phyloP scores from a whole-genome alignment of 2,797 vertebrate species.

The Epinephelus awoara region DNA sequence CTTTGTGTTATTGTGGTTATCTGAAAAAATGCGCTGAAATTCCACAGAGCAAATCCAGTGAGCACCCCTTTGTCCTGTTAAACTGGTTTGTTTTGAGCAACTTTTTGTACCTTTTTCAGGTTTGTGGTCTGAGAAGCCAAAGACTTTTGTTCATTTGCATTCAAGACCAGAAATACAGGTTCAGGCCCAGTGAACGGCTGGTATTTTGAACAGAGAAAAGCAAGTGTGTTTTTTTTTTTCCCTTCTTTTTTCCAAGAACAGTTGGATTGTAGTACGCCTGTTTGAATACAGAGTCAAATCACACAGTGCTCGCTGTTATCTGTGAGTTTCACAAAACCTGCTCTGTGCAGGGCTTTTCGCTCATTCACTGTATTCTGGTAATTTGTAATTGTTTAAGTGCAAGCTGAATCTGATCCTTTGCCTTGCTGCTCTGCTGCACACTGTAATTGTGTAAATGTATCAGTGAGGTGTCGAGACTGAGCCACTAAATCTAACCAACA shows the following conservation, averaged over 20 bases:
- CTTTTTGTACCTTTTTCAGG: constrained; percentile 37
- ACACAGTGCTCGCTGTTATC: constrained; percentile 12
- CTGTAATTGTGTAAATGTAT: constrained; percentile 8
- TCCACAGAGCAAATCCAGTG: neutral
- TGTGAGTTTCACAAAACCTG: neutral
- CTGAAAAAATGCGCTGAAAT: neutral
- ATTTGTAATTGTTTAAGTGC: constrained; percentile 23
- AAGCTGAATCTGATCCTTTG: constrained; percentile 1
- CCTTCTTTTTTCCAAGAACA: neutral
- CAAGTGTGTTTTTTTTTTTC: neutral
- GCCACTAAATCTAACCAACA: neutral
- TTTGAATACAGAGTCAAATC: constrained; percentile 8
- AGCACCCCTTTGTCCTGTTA: neutral
- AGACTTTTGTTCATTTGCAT: constrained; percentile 55
- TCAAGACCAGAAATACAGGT: constrained; percentile 69
- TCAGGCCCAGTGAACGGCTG: constrained; percentile 32
- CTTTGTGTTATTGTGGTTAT: neutral
- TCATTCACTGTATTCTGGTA: neutral
- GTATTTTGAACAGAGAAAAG: constrained; percentile 27
- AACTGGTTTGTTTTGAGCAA: constrained; percentile 51
- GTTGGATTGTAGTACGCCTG: neutral
- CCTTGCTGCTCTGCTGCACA: constrained; percentile 12
- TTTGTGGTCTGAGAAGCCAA: constrained; percentile 32
- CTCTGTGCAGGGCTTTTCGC: neutral
- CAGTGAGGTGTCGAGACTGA: neutral